phyloP scores from a whole-genome alignment of 2,113 vertebrate genomes.

The Mus musculus region GRCm39 chr13:91764001-91764500 shows the following conservation, averaged over 20 bases:
- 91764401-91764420: not conserved
- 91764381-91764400: not conserved
- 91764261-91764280: not conserved
- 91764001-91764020: not conserved
- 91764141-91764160: slow-evolving; percentile 30
- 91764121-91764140: slow-evolving; percentile 10
- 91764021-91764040: not conserved
- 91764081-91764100: not conserved
- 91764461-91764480: slow-evolving; percentile 56
- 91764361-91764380: not conserved
- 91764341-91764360: no score
- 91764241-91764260: not conserved
- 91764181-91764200: slow-evolving; percentile 40
- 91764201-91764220: not conserved
- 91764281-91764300: not conserved
- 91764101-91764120: slow-evolving; percentile 38
- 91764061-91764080: slow-evolving; percentile 5
- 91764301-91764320: not conserved
- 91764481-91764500: slow-evolving; percentile 20
- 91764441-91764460: slow-evolving; percentile 45
- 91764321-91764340: not conserved
- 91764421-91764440: not conserved
- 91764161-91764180: slow-evolving; percentile 32
- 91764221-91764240: not conserved
- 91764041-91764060: not conserved